Evolutionary conservation across 2,888 invertebrate genomes (phyloP).

Genomic region (Hipparchia sbordonii): DNA sequence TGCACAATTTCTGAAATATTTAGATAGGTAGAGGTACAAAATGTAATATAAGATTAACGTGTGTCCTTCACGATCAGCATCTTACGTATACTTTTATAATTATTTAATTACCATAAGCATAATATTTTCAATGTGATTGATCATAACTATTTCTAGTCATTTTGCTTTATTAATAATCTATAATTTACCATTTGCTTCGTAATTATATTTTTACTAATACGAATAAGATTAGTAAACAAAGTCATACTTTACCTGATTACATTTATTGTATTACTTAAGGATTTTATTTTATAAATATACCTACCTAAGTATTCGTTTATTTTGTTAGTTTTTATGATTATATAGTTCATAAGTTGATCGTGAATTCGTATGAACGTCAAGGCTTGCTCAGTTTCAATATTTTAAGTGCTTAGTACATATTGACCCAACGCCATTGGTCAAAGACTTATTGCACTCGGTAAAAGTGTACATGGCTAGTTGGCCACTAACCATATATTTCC

Average conservation of each 20-base stretch:
- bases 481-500: too few species aligned
- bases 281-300: neutral
- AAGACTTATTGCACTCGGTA: neutral
- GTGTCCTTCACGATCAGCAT: constrained; percentile 27
- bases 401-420: constrained; percentile 29
- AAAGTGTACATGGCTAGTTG: too few species aligned
- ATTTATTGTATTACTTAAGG: neutral
- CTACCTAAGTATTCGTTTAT: neutral
- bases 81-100: constrained; percentile 18
- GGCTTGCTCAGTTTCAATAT: constrained; percentile 70
- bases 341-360: constrained; percentile 38
- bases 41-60: constrained; percentile 54
- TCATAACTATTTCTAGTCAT: constrained; percentile 27
- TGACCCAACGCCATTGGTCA: neutral
- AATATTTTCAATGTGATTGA: constrained; percentile 23
- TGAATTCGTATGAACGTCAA: constrained; percentile 43
- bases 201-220: constrained; percentile 8
- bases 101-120: neutral
- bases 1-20: constrained; percentile 77
- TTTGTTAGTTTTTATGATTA: constrained; percentile 5
- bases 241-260: neutral
- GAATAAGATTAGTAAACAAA: neutral
- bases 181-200: constrained; percentile 19
- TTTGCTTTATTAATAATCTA: constrained; percentile 34
- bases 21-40: constrained; percentile 71